Conservation (phyloP, 2,888 invertebrate species). For the Allacma fusca region DNA sequence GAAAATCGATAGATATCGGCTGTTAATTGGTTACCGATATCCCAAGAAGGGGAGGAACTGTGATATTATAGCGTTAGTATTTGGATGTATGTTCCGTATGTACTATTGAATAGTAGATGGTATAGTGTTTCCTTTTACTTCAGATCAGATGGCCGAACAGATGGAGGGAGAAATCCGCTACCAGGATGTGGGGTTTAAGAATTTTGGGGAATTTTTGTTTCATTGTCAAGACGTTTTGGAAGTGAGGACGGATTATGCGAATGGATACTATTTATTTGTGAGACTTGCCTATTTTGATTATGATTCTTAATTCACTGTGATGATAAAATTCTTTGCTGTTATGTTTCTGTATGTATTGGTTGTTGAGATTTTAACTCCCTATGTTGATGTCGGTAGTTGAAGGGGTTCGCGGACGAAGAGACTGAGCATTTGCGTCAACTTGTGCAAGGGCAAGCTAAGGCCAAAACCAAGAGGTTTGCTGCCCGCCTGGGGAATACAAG, state of each 20-base stretch:
- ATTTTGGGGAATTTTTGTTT: conserved; percentile 34
- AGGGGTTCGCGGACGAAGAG: conserved; percentile 23
- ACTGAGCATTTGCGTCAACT: conserved; percentile 29
- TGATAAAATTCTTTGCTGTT: too few species aligned
- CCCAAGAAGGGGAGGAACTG: too few species aligned
- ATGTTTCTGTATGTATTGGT: too few species aligned
- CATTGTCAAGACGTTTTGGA: conserved; percentile 40
- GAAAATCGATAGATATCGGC: too few species aligned
- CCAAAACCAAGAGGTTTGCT: neutral
- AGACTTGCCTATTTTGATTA: conserved; percentile 4
- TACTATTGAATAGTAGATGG: too few species aligned
- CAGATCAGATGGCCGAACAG: conserved; percentile 25
- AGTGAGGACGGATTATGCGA: conserved; percentile 6
- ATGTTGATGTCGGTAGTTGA: too few species aligned
- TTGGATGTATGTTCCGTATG: too few species aligned
- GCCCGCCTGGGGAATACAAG: neutral
- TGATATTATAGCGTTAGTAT: too few species aligned
- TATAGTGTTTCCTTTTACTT: too few species aligned
- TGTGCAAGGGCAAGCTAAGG: conserved; percentile 9
- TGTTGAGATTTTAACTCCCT: too few species aligned
- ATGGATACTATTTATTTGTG: conserved; percentile 34
- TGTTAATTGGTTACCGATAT: too few species aligned
- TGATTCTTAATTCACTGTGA: too few species aligned
- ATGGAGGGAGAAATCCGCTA: conserved; percentile 30
- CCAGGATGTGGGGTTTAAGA: conserved; percentile 25